Conservation (phyloP, 2,888 invertebrate genomes). For the Protophormia terraenovae region DNA sequence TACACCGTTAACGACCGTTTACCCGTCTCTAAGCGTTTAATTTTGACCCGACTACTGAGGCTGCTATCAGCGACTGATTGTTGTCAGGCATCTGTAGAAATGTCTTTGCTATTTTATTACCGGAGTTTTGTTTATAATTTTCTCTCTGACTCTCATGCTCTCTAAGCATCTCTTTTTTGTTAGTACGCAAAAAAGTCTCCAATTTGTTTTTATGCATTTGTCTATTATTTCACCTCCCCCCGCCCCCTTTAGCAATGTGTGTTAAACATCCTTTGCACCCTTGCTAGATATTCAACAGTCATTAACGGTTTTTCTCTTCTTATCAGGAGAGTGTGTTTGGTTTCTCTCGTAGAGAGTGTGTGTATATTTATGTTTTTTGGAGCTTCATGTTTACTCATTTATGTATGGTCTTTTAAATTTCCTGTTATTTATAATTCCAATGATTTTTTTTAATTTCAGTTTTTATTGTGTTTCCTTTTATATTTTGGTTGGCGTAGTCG, state of each 20-base stretch:
- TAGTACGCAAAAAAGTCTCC: slow-evolving; percentile 46
- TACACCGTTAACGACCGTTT: slow-evolving; percentile 60
- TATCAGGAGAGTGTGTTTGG: background rate
- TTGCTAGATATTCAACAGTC: slow-evolving; percentile 61
- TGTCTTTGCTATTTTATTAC: slow-evolving; percentile 34
- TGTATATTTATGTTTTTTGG: background rate
- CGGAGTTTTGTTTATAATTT: slow-evolving; percentile 36
- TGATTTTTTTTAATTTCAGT: background rate
- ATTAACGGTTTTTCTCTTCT: slow-evolving; percentile 40
- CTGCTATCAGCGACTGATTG: slow-evolving; percentile 68
- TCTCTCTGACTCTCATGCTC: slow-evolving; percentile 25
- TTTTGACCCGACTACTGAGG: slow-evolving; percentile 67
- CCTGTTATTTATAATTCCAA: slow-evolving; percentile 43
- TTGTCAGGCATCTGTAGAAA: slow-evolving; percentile 66
- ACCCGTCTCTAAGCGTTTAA: slow-evolving; percentile 58
- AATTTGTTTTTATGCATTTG: slow-evolving; percentile 8
- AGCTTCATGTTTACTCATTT: slow-evolving; percentile 41
- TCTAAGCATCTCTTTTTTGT: slow-evolving; percentile 59
- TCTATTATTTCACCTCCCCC: background rate
- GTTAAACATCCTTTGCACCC: background rate
- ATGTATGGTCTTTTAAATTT: slow-evolving; percentile 26
- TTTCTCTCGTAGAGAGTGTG: background rate
- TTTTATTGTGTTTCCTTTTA: slow-evolving; percentile 40
- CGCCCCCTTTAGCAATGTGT: background rate
- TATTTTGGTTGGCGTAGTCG: slow-evolving; percentile 5